Conservation (phyloP, 2,113 vertebrate genomes). For the Corythornis cristatus region DNA sequence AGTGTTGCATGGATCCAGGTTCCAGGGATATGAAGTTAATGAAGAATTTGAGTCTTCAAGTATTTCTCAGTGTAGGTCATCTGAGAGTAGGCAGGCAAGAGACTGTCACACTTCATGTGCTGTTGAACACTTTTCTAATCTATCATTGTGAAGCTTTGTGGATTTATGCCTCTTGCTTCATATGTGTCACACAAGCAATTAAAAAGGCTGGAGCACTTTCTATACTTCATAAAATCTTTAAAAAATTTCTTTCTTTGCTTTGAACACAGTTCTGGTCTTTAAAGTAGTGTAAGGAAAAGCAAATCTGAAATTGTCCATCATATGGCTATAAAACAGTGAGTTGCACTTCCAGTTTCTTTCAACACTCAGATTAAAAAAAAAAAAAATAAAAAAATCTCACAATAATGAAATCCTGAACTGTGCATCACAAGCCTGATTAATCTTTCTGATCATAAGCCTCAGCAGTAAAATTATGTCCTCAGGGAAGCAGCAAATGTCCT, state of each 20-base stretch:
- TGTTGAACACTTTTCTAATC: neutral
- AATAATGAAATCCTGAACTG: slow-evolving; percentile 27
- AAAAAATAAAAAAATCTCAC: neutral
- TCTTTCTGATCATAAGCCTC: slow-evolving; percentile 17
- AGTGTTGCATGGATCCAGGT: neutral
- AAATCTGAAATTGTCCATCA: neutral
- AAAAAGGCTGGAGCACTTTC: neutral
- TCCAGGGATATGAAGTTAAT: neutral
- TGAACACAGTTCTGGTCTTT: neutral
- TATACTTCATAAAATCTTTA: neutral
- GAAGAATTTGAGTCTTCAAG: neutral
- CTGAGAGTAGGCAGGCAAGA: neutral
- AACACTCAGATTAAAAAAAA: neutral
- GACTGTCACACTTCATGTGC: neutral
- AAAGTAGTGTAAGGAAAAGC: neutral
- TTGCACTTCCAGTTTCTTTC: slow-evolving; percentile 22
- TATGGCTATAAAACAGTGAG: neutral
- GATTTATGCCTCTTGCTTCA: neutral
- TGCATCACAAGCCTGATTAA: slow-evolving; percentile 16
- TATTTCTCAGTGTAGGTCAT: neutral
- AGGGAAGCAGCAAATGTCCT: slow-evolving; percentile 12
- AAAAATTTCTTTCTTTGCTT: neutral
- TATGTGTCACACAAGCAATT: neutral
- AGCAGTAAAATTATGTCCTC: slow-evolving; percentile 42
- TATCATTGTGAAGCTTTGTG: neutral